Evolutionary conservation across 1,140 invertebrate genomes (phyloP), one percentile per base, ranked within the genome.

Genomic region (Caenorhabditis tropicalis): DNA sequence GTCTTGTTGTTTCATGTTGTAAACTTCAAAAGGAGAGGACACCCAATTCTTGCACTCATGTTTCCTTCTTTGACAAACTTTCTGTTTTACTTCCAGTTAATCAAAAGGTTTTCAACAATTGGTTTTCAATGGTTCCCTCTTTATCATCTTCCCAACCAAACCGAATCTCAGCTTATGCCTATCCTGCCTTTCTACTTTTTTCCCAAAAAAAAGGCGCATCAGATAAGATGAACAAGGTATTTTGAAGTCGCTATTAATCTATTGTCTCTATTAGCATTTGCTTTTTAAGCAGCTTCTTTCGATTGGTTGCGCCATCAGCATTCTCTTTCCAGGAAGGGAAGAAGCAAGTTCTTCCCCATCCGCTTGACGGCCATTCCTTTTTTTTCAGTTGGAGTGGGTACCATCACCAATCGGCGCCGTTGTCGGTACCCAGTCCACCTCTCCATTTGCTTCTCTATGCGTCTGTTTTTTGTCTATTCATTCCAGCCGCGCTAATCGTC

Each of bases 211-310:
- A 19, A 24, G 33, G 27, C 9, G 33, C 10, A 74, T 46, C 65
- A 74, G 65, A 74, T 74, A 74, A 74, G n/a, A 74, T 24, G 29
- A 21, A 43, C n/a, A n/a, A 12, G 65, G 65, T 74, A 74, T 74
- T n/a, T 74, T 43, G 65, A 74, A 74, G 65, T 74, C 65, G 43
- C 65, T 12, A 74, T 74, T 27, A 74, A 74, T 74, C 65, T 74
- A 74, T 74, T 74, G 65, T 74, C 65, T 74, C 36, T 74, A 70
- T 74, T 74, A 24, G 65, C 36, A 27, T 56, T 51, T 7, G 49
- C 16, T 60, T 74, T 46, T 46, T 74, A 46, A 74, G 36, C 15
- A 21, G 29, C 65, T 74, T 74, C 65, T 46, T 21, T 27, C n/a
- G 21, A 43, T 74, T 36, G 16, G 21, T 74, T 74, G 65, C 65